Evolutionary conservation across 2,888 invertebrate species (phyloP).

Genomic region (Sicus ferrugineus): DNA sequence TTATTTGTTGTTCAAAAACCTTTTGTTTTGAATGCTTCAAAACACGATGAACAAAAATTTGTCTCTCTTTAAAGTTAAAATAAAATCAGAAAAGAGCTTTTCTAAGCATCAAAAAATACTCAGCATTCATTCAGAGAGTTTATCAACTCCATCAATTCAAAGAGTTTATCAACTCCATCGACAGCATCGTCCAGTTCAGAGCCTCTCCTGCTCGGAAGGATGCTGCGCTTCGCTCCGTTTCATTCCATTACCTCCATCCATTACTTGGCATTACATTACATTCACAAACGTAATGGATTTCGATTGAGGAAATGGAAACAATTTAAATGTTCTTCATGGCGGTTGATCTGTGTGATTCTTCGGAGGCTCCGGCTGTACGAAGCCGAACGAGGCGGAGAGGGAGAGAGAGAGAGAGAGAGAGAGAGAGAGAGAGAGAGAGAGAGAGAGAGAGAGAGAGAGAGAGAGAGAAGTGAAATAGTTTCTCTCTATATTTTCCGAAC

Average conservation of each 20-base stretch:
- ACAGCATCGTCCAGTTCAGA: slow-evolving; percentile 1
- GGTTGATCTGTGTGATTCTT: neutral
- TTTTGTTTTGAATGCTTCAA: too few relatives aligned
- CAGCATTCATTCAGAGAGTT: too few relatives aligned
- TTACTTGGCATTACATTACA: neutral
- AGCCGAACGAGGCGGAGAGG: neutral
- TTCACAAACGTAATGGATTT: slow-evolving; percentile 30
- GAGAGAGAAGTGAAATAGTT: too few relatives aligned
- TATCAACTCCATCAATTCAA: too few relatives aligned
- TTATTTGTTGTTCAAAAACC: too few relatives aligned
- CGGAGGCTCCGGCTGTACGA: neutral
- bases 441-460: too few relatives aligned
- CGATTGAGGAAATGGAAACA: slow-evolving; percentile 32
- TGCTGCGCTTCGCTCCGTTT: neutral
- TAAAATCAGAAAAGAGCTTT: too few relatives aligned
- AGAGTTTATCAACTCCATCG: neutral
- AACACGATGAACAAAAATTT: too few relatives aligned
- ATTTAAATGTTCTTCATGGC: slow-evolving; percentile 21
- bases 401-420: neutral
- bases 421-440: too few relatives aligned
- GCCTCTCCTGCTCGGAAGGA: neutral
- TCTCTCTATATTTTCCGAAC: too few relatives aligned
- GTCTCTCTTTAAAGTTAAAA: too few relatives aligned
- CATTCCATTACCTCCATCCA: neutral
- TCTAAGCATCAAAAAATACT: too few relatives aligned